Conservation (phyloP, 53 echinoderm and acorn worm species). For the Pentamera pediparva region DNA sequence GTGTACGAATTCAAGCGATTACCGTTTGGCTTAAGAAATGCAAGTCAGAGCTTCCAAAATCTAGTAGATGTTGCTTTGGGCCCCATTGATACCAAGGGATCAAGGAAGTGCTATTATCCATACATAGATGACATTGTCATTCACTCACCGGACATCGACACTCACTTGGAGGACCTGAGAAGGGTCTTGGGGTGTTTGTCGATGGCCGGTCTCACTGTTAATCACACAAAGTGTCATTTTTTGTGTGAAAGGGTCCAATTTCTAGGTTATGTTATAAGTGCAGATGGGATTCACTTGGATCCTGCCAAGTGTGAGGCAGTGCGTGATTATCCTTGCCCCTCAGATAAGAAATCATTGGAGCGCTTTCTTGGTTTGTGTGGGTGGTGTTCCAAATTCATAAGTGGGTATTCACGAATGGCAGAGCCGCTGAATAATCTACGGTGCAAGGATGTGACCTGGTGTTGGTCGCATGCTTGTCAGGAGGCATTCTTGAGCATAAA, state of each 20-base stretch:
- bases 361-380: no score
- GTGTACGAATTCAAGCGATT: neutral
- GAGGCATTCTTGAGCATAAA: constrained; percentile 14
- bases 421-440: constrained; percentile 23
- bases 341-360: no score
- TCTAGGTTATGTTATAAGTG: no score
- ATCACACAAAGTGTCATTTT: constrained; percentile 27
- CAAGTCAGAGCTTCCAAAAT: neutral
- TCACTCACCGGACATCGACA: neutral
- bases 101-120: neutral
- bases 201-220: constrained; percentile 39
- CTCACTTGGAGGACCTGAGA: constrained; percentile 22
- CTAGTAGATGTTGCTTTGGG: neutral
- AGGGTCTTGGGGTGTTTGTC: constrained; percentile 8
- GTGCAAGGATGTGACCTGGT: constrained; percentile 4
- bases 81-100: neutral
- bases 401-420: neutral
- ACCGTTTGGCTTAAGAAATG: neutral
- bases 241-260: constrained; percentile 9
- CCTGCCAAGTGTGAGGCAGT: no score
- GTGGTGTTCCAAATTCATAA: constrained; percentile 43
- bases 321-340: no score
- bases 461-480: constrained; percentile 14
- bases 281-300: no score
- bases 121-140: neutral